Evolutionary conservation across 2,113 vertebrate genomes (phyloP), one percentile per base, ranked within the genome.

Genomic region (Corythornis madagascariensis): DNA sequence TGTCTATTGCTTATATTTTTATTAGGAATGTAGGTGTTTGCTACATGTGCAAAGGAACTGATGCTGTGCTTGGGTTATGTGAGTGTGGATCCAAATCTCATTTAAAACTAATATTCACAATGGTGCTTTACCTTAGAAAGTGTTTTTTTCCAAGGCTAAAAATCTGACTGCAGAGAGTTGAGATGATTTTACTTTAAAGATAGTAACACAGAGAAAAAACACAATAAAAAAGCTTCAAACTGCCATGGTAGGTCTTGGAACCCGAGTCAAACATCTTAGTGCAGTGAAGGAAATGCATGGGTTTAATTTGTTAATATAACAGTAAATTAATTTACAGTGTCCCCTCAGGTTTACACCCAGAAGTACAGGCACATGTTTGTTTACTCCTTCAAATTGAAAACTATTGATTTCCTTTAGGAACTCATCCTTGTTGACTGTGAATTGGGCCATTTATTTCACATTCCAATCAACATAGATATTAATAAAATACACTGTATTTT

Each of bases 371-470:
- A 89, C 7, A 2, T 40, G 29, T 86, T 93, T 94, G 56, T 79
- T 93, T 87, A 94, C 70, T 83, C 59, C 83, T 94, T 95, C 53
- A 86, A 67, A 90, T 83, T 83, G 57, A 88, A 94, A 94, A 88
- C 22, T 66, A 97, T 92, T 94, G 83, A 94, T 96, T 96, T 96
- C 72, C 94, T 94, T 92, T 89, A 94, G 86, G 83, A 94, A 67
- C 85, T 92, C 8, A 9, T 81, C 43, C 40, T 89, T 81, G 42
- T 57, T 93, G 69, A 78, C 45, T 89, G 56, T 80, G 57, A 86
- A 78, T 79, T 73, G 83, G 29, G 88, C 25, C 11, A 73, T 89
- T 91, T 90, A 70, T 80, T 95, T 91, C 19, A 53, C 10, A 24
- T 81, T 85, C 33, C 8, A 5, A 69, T 93, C 26, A 89, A 60